Percentiles rank a stretch among this genome's conserved stretches.
Evolutionary conservation across 1,140 invertebrate genomes (phyloP).

Genomic region (Lethrus apterus): DNA sequence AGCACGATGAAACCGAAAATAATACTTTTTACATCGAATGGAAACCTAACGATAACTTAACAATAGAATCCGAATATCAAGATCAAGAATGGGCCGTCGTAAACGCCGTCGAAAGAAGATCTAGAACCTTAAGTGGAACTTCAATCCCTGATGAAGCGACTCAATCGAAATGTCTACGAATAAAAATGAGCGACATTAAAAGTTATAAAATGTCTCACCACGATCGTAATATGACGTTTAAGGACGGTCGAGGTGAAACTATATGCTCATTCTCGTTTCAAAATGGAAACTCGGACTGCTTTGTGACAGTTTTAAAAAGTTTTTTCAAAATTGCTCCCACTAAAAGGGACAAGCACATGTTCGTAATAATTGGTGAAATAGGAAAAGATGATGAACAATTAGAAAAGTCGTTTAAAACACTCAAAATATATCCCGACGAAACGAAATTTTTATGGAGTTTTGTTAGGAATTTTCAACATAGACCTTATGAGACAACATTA

Average conservation of each 20-base stretch:
- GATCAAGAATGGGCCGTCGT: conserved; percentile 77
- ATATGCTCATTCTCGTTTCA: conserved; percentile 80
- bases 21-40: conserved; percentile 61
- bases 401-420: conserved; percentile 75
- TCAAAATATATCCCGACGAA: conserved; percentile 71
- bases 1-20: conserved; percentile 43
- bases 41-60: conserved; percentile 67
- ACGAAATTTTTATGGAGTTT: conserved; percentile 62
- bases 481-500: conserved; percentile 73
- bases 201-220: conserved; percentile 59
- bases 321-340: conserved; percentile 57
- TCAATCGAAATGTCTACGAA: conserved; percentile 49
- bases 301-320: conserved; percentile 58
- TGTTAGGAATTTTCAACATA: conserved; percentile 60
- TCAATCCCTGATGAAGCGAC: conserved; percentile 33
- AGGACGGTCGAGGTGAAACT: conserved; percentile 63
- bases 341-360: conserved; percentile 61
- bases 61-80: conserved; percentile 64
- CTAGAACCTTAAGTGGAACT: conserved; percentile 47
- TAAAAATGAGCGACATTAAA: conserved; percentile 57
- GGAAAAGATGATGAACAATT: conserved; percentile 57
- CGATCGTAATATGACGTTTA: conserved; percentile 61
- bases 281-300: conserved; percentile 72
- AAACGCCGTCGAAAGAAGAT: conserved; percentile 56
- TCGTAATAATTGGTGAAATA: conserved; percentile 52